phyloP scores from a whole-genome alignment of 1,140 invertebrate species.

The Laupala kohalensis region DNA sequence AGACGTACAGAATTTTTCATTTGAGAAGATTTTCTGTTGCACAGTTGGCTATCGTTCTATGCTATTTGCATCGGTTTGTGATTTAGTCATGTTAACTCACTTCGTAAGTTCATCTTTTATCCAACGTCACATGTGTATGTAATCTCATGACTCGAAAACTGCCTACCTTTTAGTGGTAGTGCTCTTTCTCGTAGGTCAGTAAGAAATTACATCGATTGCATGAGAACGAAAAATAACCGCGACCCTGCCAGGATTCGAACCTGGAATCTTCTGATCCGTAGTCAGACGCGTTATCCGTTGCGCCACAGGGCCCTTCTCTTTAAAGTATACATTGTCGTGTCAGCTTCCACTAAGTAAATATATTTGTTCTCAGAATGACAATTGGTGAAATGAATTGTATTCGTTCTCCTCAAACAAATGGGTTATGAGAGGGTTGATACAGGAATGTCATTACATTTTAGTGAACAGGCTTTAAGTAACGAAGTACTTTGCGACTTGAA shows the following conservation, averaged over 20 bases:
- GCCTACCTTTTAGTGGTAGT: too few relatives aligned
- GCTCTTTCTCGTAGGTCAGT: too few relatives aligned
- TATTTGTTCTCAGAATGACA: not conserved
- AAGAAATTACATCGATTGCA: too few relatives aligned
- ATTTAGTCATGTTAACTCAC: too few relatives aligned
- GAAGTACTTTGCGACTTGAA: not conserved
- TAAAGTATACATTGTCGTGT: not conserved
- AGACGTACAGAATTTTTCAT: too few relatives aligned
- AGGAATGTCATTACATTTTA: not conserved
- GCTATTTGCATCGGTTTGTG: too few relatives aligned
- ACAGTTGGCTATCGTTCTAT: too few relatives aligned
- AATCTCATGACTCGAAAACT: too few relatives aligned
- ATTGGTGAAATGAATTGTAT: not conserved
- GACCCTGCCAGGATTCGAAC: conserved; percentile 57
- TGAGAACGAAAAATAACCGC: conserved; percentile 20
- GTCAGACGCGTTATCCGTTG: conserved; percentile 59
- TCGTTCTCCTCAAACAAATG: not conserved
- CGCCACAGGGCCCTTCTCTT: conserved; percentile 42
- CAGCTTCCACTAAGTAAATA: not conserved
- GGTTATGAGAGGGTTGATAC: not conserved
- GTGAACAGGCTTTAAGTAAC: not conserved
- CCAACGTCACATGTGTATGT: too few relatives aligned
- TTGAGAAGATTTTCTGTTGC: too few relatives aligned
- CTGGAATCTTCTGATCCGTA: conserved; percentile 58
- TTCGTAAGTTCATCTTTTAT: too few relatives aligned